A percentile compares a stretch with the other conserved stretches of the same genome.
phyloP scores from a whole-genome alignment of 2,888 invertebrate species.

The Andrena hattorfiana region DNA sequence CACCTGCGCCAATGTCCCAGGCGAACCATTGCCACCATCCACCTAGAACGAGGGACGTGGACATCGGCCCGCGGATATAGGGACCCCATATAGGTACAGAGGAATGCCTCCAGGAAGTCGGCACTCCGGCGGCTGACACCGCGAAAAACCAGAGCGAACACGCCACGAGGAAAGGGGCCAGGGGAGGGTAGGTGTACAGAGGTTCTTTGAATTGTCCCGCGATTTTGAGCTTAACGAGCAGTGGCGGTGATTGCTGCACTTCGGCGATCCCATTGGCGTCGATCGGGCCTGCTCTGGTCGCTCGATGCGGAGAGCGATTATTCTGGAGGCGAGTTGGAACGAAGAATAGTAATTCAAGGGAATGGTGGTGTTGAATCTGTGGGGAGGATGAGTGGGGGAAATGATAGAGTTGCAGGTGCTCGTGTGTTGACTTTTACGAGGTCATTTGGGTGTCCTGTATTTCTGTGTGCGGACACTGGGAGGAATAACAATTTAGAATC shows the following conservation, averaged over 20 bases:
- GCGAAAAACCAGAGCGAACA: constrained; percentile 62
- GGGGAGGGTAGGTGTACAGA: constrained; percentile 5
- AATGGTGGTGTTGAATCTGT: not conserved
- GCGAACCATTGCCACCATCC: constrained; percentile 59
- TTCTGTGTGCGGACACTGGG: no score
- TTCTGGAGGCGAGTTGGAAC: not conserved
- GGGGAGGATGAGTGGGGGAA: not conserved
- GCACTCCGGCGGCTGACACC: constrained; percentile 47
- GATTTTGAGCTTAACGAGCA: constrained; percentile 60
- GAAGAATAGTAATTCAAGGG: not conserved
- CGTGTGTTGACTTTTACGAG: no score
- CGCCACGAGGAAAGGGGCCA: constrained; percentile 4
- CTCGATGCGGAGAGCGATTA: not conserved
- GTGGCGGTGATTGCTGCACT: constrained; percentile 4
- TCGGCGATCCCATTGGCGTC: constrained; percentile 13
- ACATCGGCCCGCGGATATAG: constrained; percentile 56
- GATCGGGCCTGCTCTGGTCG: not conserved
- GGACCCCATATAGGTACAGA: constrained; percentile 70
- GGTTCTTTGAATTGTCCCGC: constrained; percentile 52
- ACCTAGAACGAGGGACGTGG: constrained; percentile 48
- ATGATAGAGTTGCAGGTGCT: not conserved
- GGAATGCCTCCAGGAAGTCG: constrained; percentile 77
- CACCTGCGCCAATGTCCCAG: constrained; percentile 73
- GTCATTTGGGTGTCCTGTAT: no score
- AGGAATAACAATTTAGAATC: no score